Percentiles rank a stretch among this genome's conserved stretches.
These are phyloP conservation scores for Escarpia spicata DNA, from an alignment of 2,888 invertebrate genomes.

Conservation along the genomic window DNA sequence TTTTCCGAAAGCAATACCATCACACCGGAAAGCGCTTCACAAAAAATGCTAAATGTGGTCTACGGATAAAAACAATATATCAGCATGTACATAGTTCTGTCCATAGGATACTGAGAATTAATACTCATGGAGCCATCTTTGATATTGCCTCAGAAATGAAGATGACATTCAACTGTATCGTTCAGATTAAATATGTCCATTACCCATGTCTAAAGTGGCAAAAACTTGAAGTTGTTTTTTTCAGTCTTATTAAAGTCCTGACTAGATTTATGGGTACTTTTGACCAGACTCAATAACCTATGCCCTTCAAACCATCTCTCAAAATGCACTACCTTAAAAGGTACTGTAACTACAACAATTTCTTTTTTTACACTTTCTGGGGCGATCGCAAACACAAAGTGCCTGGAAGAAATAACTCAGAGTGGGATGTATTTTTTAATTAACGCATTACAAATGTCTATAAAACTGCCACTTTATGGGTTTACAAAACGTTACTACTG, in stretches of 20 bases:
- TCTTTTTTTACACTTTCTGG: not conserved
- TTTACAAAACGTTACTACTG: not conserved
- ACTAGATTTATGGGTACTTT: not conserved
- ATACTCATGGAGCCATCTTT: not conserved
- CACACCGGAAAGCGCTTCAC: not conserved
- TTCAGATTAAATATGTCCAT: not conserved
- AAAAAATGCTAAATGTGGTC: conserved; percentile 4
- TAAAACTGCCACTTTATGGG: not conserved
- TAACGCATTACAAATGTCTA: not conserved
- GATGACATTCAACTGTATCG: not conserved
- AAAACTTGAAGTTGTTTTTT: not conserved
- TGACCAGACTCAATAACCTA: not conserved
- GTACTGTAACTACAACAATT: not conserved
- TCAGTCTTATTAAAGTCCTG: not conserved
- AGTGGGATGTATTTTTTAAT: not conserved
- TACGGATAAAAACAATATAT: not conserved
- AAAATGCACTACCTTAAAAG: not conserved
- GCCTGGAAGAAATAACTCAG: not conserved
- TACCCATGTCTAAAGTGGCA: not conserved
- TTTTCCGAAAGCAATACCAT: not conserved
- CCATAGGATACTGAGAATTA: not conserved
- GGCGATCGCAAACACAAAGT: not conserved
- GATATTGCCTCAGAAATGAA: not conserved
- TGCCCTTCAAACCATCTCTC: not conserved
- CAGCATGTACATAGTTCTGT: not conserved